Base-by-base conservation (phyloP, 2,113 vertebrate genomes). In the Hippocampus comes region DNA sequence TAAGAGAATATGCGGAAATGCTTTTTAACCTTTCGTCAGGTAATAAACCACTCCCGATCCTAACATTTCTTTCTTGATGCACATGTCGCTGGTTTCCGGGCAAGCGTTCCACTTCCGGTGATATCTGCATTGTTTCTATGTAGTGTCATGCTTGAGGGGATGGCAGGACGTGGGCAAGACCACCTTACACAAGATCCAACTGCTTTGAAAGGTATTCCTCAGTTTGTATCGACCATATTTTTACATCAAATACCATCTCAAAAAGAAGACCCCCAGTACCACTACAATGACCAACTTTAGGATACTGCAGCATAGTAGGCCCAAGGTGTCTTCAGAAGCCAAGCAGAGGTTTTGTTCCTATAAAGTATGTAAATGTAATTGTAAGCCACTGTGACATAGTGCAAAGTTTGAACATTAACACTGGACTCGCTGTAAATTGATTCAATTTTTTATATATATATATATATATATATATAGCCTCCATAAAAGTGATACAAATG, bases 71-170 rank as follows among this genome's bases (percentile, higher is more conserved):
- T 15, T 18, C 59, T 7, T 34, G 30, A 61, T 2, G 9, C 14
- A 49, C 25, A 27, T 67, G 4, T 6, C 9, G 23, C 72, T 75
- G 84, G 75, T 86, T 80, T 15, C 57, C 72, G 9, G 2, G 4
- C 3, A 2, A 10, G 7, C 1, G 2, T 23, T 12, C 5, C 4
- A 4, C 34, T 87, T 88, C 86, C 84, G 73, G 66, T 30, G 1
- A 3, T 9, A 1, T 20, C 49, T 23, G 12, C 34, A 38, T 25
- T 38, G 0, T 41, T 27, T 72, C 46, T 53, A 55, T 64, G 53
- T 73, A 86, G 70, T 80, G 86, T 82, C 81, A 41, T 60, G 71
- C 4, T 6, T 21, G 41, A 14, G 18, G 20, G 3, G 20, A n/a
- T 23, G 41, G 15, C 38, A 43, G 41, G 41, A 23, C 43, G 21